Evolutionary conservation across 2,113 vertebrate species (phyloP).

Genomic region (Rhabdomys dilectus): DNA sequence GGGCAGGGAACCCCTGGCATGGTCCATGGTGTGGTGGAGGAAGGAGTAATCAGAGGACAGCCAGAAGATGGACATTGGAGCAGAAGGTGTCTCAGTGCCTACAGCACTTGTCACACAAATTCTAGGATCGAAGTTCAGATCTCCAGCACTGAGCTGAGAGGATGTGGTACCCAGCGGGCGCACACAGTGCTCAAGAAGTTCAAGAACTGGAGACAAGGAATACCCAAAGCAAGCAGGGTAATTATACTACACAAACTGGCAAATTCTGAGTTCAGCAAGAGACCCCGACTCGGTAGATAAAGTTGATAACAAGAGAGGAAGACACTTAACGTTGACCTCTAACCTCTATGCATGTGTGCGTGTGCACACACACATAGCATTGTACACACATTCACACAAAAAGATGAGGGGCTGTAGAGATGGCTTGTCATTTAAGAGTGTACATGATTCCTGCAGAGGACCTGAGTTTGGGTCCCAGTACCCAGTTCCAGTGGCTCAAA

Average conservation of each 20-base stretch:
- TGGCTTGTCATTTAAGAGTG: background rate
- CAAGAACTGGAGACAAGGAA: fast-evolving
- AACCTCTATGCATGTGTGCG: background rate
- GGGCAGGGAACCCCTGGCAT: background rate
- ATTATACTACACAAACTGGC: no score
- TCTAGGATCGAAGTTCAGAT: background rate
- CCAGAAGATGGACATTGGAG: no score
- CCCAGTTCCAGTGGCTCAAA: background rate
- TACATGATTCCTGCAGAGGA: no score
- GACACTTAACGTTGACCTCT: background rate
- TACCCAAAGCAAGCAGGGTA: background rate
- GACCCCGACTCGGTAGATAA: no score
- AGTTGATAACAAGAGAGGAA: background rate
- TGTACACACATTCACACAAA: background rate
- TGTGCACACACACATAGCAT: background rate
- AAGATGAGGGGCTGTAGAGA: background rate
- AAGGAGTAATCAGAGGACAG: background rate
- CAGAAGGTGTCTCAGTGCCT: no score
- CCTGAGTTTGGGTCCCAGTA: background rate
- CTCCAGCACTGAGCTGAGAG: background rate
- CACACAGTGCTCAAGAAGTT: background rate
- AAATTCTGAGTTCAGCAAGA: background rate
- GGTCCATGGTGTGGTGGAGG: fast-evolving
- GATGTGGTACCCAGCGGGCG: no score
- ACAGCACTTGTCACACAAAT: background rate